Evolutionary conservation across 2,888 invertebrate genomes (phyloP).

Genomic region (Mycogona germanica): DNA sequence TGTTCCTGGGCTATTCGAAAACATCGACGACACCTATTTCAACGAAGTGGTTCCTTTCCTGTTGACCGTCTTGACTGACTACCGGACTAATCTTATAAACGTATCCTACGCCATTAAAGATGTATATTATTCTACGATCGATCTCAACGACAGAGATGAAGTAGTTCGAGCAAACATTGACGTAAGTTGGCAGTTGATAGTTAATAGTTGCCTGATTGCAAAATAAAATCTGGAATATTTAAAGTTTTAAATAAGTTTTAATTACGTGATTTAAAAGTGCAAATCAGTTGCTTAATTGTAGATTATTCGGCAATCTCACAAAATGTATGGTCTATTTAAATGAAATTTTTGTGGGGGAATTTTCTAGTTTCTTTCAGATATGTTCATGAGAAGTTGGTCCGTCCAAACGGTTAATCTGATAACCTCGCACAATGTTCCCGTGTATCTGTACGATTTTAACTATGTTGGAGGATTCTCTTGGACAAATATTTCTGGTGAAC

Average conservation of each 20-base stretch:
- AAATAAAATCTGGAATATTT: too few species aligned
- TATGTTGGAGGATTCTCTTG: conserved; percentile 3
- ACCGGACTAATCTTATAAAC: neutral
- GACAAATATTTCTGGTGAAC: conserved; percentile 1
- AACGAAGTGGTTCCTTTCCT: neutral
- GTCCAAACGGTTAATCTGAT: neutral
- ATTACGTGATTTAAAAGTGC: neutral
- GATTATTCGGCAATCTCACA: neutral
- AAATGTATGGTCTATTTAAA: neutral
- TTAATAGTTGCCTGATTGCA: too few species aligned
- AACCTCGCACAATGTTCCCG: neutral
- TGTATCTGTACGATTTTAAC: neutral
- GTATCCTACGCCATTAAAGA: conserved; percentile 7
- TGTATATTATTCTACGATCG: conserved; percentile 7
- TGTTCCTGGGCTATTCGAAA: neutral
- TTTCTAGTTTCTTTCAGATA: neutral
- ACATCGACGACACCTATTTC: neutral
- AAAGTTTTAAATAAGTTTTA: neutral
- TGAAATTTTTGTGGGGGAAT: neutral
- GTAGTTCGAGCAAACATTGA: conserved; percentile 3
- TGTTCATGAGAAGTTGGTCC: conserved; percentile 5
- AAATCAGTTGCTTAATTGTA: neutral
- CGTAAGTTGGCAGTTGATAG: neutral
- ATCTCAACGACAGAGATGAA: neutral
- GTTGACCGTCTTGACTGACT: conserved; percentile 2